Evolutionary conservation across 2,888 invertebrate genomes (phyloP), one percentile per base, ranked within the genome.

Genomic region (Xestia xanthographa): DNA sequence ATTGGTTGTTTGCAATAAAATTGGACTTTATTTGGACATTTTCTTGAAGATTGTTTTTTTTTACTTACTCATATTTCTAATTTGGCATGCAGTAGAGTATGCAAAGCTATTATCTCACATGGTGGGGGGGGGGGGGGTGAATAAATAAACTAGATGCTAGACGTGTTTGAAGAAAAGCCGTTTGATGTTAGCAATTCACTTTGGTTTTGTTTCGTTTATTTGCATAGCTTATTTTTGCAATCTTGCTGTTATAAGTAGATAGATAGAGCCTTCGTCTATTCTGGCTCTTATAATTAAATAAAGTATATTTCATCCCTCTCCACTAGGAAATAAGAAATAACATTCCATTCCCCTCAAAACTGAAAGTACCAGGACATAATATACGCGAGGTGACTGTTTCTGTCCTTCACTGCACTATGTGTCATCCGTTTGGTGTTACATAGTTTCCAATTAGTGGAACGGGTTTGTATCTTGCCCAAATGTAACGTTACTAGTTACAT

Each of bases 381-480:
- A 75, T 74, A 17, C 2, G 29, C 17, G 75, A 8, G 50, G 12
- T 2, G 0, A 53, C 5, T 75, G 14, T 53, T 41, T 2, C 41
- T 53, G 75, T 43, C 75, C 12, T 1, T 20, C n/a, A 29, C 29
- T 92, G 88, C n/a, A 29, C 29, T 92, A 88, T 84, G 90, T 76
- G 83, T 87, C 9, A 34, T 38, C 38, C 38, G 38, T 38, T 38
- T 38, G 38, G 38, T 38, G 5, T 38, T 38, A 5, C 38, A 38
- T 5, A 38, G 38, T 38, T 38, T 38, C 38, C 38, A 38, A 38
- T 5, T 38, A 38, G 38, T 38, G 38, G 38, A 5, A 5, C 5
- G 38, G 34, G 2, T 34, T 34, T 38, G 38, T 8, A 5, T 38
- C 38, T 3, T 34, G 34, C 34, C 3, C 34, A 3, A 34, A 2